A percentile compares a stretch with the other conserved stretches of the same genome.
These are phyloP conservation scores for Pyralis farinalis DNA, from an alignment of 2,888 invertebrate genomes.

Conservation along the genomic window DNA sequence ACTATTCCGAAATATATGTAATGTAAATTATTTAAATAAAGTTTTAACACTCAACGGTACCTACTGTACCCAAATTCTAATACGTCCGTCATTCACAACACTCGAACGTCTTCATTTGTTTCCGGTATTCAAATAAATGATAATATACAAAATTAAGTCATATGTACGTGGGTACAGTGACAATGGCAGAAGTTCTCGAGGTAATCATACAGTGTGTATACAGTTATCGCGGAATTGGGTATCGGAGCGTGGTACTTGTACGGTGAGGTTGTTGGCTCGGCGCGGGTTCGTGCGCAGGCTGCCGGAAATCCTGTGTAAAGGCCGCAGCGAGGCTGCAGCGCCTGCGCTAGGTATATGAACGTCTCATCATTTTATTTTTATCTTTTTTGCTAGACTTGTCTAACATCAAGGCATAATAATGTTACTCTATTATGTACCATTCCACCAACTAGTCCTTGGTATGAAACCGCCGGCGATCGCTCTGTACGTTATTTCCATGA, in stretches of 20 bases:
- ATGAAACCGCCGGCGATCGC: too few relatives aligned
- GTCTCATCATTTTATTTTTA: not conserved
- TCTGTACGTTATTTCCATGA: too few relatives aligned
- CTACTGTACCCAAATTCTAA: too few relatives aligned
- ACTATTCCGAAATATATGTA: too few relatives aligned
- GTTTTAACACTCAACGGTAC: too few relatives aligned
- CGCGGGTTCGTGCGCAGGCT: slow-evolving; percentile 51
- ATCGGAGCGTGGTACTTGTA: slow-evolving; percentile 25
- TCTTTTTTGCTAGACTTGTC: not conserved
- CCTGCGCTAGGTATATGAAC: slow-evolving; percentile 15
- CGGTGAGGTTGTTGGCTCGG: slow-evolving; percentile 35
- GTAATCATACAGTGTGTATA: slow-evolving; percentile 4
- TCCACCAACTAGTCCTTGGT: too few relatives aligned
- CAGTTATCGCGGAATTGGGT: slow-evolving; percentile 13
- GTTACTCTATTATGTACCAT: too few relatives aligned
- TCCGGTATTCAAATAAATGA: slow-evolving; percentile 3
- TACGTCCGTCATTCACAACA: too few relatives aligned
- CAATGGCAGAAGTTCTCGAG: slow-evolving; percentile 4
- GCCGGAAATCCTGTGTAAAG: slow-evolving; percentile 75
- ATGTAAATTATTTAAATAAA: too few relatives aligned
- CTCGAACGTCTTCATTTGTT: not conserved
- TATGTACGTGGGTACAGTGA: not conserved
- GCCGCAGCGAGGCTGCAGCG: slow-evolving; percentile 52
- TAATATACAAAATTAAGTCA: not conserved
- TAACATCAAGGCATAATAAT: not conserved